Evolutionary conservation across 2,888 invertebrate species (phyloP).

Genomic region (Plutella xylostella): DNA sequence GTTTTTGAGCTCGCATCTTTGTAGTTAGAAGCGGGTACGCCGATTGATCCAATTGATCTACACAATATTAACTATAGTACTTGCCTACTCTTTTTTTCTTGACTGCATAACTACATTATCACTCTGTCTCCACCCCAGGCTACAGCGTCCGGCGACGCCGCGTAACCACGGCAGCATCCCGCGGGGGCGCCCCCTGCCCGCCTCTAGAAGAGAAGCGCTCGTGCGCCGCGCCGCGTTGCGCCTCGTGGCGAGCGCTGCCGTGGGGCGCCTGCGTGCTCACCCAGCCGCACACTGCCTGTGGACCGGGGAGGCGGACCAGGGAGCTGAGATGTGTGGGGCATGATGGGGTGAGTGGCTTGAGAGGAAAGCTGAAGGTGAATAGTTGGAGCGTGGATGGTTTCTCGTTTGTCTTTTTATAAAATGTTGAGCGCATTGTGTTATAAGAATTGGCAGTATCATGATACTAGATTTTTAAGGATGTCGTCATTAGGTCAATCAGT

Average conservation of each 20-base stretch:
- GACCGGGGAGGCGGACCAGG: slow-evolving; percentile 69
- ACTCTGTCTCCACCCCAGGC: slow-evolving; percentile 40
- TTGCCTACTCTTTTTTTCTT: neutral
- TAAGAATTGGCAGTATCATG: too few species aligned
- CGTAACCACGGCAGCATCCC: slow-evolving; percentile 59
- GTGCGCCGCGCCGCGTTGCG: slow-evolving; percentile 64
- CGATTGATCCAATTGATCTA: too few species aligned
- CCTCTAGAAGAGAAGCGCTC: slow-evolving; percentile 67
- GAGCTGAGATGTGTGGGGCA: slow-evolving; percentile 69
- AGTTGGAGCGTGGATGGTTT: neutral
- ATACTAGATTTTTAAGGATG: too few species aligned
- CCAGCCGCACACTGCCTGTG: slow-evolving; percentile 61
- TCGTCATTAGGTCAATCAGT: too few species aligned
- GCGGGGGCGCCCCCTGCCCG: slow-evolving; percentile 60
- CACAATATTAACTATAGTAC: too few species aligned
- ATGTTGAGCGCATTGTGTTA: too few species aligned
- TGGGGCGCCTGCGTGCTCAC: slow-evolving; percentile 64
- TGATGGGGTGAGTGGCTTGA: slow-evolving; percentile 51
- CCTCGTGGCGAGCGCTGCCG: slow-evolving; percentile 59
- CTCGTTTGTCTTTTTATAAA: too few species aligned
- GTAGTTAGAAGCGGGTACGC: too few species aligned
- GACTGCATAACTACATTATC: too few species aligned
- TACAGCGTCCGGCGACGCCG: slow-evolving; percentile 58
- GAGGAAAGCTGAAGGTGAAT: neutral
- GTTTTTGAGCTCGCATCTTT: too few species aligned